phyloP scores from a whole-genome alignment of 2,797 vertebrate genomes.

The Acestrorhynchus altus region DNA sequence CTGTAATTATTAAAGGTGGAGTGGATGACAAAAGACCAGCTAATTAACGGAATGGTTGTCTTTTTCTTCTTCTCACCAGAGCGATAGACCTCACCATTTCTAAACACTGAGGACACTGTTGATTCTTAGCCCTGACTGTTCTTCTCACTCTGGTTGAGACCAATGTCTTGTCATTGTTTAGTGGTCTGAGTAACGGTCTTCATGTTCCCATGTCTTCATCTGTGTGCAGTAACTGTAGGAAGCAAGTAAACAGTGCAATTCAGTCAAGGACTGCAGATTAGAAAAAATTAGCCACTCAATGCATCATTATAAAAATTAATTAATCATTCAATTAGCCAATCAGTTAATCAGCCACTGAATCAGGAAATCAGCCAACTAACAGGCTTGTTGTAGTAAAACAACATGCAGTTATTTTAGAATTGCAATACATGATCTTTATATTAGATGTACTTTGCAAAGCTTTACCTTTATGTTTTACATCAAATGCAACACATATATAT shows the following conservation, averaged over 20 bases:
- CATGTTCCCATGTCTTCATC: neutral
- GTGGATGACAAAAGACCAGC: neutral
- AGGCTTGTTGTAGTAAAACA: neutral
- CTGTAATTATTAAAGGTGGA: slow-evolving; percentile 7
- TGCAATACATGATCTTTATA: no score
- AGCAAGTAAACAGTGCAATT: neutral
- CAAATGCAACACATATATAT: no score
- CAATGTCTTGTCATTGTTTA: neutral
- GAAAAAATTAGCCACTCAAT: no score
- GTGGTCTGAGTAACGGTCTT: neutral
- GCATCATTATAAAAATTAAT: neutral
- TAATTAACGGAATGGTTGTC: neutral
- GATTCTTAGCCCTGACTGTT: no score
- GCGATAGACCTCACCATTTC: neutral
- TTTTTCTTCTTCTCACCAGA: neutral
- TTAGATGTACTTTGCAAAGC: no score
- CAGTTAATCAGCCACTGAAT: neutral
- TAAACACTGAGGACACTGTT: neutral
- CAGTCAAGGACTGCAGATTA: no score
- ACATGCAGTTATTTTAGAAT: neutral
- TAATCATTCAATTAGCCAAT: neutral
- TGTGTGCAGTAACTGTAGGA: no score
- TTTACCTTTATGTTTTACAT: no score
- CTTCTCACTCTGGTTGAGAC: neutral
- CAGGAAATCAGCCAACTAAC: neutral